phyloP scores from a whole-genome alignment of 2,797 vertebrate genomes.

The Paratrypauchen microcephalus region DNA sequence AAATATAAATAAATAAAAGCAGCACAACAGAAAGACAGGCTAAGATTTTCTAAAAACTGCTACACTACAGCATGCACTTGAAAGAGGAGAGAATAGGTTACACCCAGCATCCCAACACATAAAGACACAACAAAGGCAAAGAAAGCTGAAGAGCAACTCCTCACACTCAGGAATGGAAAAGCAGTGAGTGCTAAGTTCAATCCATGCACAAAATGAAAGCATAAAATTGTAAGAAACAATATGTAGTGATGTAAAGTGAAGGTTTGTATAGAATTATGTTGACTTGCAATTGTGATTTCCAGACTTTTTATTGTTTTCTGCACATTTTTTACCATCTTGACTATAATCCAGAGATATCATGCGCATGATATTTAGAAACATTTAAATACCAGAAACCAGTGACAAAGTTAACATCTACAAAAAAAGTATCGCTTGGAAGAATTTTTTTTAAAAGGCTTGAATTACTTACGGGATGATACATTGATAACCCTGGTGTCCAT shows the following conservation, averaged over 20 bases:
- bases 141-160: slow-evolving; percentile 46
- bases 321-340: background rate
- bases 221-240: background rate
- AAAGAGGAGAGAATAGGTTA: slow-evolving; percentile 56
- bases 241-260: background rate
- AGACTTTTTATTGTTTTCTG: background rate
- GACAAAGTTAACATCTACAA: slow-evolving; percentile 32
- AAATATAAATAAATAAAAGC: slow-evolving; percentile 28
- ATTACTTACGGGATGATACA: slow-evolving; percentile 90
- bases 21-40: slow-evolving; percentile 25
- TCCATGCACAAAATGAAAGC: slow-evolving; percentile 47
- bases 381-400: slow-evolving; percentile 44
- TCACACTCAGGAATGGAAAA: slow-evolving; percentile 55
- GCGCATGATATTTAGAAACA: slow-evolving; percentile 24
- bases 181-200: slow-evolving; percentile 21
- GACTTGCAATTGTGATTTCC: background rate
- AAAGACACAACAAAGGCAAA: slow-evolving; percentile 30
- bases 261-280: background rate
- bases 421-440: slow-evolving; percentile 15
- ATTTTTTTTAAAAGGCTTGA: slow-evolving; percentile 6
- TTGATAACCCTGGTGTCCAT: slow-evolving; percentile 79
- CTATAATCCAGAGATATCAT: slow-evolving; percentile 46
- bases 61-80: slow-evolving; percentile 67
- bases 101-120: slow-evolving; percentile 77
- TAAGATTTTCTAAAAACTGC: slow-evolving; percentile 27